phyloP scores from a whole-genome alignment of 1,140 invertebrate species.

The Luehdorfia chinensis region DNA sequence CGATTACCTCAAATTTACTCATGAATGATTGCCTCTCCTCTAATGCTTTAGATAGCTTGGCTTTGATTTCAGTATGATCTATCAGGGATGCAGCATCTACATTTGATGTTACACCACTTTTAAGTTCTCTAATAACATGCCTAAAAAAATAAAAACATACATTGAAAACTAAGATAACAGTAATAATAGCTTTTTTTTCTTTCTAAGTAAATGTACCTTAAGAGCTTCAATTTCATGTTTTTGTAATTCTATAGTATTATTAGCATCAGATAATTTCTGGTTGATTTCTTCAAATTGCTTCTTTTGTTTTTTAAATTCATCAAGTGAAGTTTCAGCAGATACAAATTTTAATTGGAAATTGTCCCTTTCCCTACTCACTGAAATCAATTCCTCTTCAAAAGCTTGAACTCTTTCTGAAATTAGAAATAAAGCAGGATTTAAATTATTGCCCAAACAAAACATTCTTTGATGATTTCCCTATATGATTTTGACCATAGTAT shows the following conservation, averaged over 20 bases:
- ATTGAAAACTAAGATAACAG: too few species aligned
- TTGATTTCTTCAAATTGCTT: slow-evolving; percentile 57
- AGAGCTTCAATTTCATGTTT: slow-evolving; percentile 62
- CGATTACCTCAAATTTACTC: slow-evolving; percentile 58
- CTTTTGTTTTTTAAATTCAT: slow-evolving; percentile 57
- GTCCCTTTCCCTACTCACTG: slow-evolving; percentile 60
- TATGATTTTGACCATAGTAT: too few species aligned
- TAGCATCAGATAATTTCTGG: slow-evolving; percentile 52
- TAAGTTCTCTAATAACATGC: slow-evolving; percentile 61
- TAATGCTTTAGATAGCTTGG: slow-evolving; percentile 56
- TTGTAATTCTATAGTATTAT: slow-evolving; percentile 59
- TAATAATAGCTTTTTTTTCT: too few species aligned
- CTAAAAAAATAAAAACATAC: slow-evolving; percentile 28
- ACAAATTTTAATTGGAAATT: slow-evolving; percentile 66
- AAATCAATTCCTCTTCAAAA: slow-evolving; percentile 68
- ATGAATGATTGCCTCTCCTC: slow-evolving; percentile 54
- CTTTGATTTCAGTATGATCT: slow-evolving; percentile 67
- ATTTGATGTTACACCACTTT: slow-evolving; percentile 39
- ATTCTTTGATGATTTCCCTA: too few species aligned
- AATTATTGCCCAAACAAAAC: too few species aligned
- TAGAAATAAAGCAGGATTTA: too few species aligned
- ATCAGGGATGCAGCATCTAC: slow-evolving; percentile 53
- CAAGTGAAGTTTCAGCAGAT: slow-evolving; percentile 54
- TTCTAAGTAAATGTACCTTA: too few species aligned
- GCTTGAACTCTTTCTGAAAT: slow-evolving; percentile 59